Conservation (phyloP, 2,888 invertebrate genomes). For the Rhynchonema sp. region DNA sequence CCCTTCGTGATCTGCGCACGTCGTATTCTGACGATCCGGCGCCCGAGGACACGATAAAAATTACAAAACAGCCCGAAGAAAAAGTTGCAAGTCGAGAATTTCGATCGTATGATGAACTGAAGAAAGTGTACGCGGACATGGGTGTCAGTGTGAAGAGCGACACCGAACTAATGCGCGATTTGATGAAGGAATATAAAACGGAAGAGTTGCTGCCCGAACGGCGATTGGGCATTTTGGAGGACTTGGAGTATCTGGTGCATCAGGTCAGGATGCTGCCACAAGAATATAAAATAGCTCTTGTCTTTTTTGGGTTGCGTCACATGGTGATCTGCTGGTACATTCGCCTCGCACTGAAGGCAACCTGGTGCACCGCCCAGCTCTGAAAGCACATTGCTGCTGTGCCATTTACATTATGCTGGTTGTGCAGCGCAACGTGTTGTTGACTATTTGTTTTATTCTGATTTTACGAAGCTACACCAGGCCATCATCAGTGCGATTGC, state of each 20-base stretch:
- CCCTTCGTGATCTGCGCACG: background rate
- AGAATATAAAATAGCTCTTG: no score
- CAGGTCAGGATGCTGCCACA: no score
- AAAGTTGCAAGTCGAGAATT: constrained; percentile 32
- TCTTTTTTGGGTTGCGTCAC: no score
- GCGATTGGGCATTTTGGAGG: constrained; percentile 39
- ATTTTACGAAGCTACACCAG: no score
- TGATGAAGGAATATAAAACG: constrained; percentile 36
- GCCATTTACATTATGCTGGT: no score
- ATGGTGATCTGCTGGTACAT: no score
- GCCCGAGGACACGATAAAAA: constrained; percentile 4
- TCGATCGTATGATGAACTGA: constrained; percentile 44
- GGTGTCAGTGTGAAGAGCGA: constrained; percentile 48
- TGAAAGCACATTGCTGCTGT: no score
- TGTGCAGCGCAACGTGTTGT: no score
- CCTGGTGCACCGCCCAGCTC: no score
- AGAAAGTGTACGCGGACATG: constrained; percentile 43
- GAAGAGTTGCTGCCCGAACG: constrained; percentile 24
- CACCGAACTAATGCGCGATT: constrained; percentile 42
- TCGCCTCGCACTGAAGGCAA: no score
- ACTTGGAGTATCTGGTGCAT: constrained; percentile 53
- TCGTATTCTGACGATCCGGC: background rate
- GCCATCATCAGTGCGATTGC: no score
- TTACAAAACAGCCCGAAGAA: background rate
- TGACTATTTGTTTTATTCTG: no score